phyloP scores from a whole-genome alignment of 2,888 invertebrate genomes.

The Drosophila affinis region DNA sequence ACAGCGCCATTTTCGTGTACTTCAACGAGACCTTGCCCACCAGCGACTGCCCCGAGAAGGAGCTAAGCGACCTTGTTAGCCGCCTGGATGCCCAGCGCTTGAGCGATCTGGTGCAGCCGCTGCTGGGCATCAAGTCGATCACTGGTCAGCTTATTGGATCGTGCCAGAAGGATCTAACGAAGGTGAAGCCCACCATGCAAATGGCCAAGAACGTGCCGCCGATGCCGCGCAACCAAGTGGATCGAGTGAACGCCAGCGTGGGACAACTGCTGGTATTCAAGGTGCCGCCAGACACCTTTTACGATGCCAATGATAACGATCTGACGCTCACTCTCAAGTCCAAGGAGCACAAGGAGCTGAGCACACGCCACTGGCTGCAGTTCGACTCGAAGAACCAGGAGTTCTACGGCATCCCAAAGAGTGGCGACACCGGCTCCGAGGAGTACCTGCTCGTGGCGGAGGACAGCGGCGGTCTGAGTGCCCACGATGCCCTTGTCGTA shows the following conservation, averaged over 20 bases:
- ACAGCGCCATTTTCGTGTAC: conserved; percentile 88
- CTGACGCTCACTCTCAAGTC: conserved; percentile 90
- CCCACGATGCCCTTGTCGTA: conserved; percentile 91
- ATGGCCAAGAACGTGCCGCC: conserved; percentile 89
- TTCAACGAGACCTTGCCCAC: conserved; percentile 93
- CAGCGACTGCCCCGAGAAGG: conserved; percentile 89
- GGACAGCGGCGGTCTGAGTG: conserved; percentile 89
- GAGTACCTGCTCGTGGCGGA: conserved; percentile 92
- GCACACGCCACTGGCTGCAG: conserved; percentile 92
- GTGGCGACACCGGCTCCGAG: conserved; percentile 88
- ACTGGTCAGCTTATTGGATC: conserved; percentile 88
- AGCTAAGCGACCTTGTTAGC: conserved; percentile 87
- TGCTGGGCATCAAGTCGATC: conserved; percentile 88
- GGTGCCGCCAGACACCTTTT: conserved; percentile 95
- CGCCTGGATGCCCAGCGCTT: conserved; percentile 85
- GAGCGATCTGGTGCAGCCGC: conserved; percentile 87
- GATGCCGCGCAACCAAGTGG: conserved; percentile 92
- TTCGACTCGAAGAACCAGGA: conserved; percentile 94
- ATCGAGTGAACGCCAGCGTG: conserved; percentile 91
- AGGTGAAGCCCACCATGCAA: conserved; percentile 85
- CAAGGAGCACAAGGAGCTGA: conserved; percentile 88
- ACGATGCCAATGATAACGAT: conserved; percentile 93
- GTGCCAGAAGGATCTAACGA: conserved; percentile 86
- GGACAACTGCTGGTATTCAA: conserved; percentile 92
- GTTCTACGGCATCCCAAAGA: conserved; percentile 93